Conservation (phyloP, 2,797 vertebrate genomes). For the Tapirus indicus region DNA sequence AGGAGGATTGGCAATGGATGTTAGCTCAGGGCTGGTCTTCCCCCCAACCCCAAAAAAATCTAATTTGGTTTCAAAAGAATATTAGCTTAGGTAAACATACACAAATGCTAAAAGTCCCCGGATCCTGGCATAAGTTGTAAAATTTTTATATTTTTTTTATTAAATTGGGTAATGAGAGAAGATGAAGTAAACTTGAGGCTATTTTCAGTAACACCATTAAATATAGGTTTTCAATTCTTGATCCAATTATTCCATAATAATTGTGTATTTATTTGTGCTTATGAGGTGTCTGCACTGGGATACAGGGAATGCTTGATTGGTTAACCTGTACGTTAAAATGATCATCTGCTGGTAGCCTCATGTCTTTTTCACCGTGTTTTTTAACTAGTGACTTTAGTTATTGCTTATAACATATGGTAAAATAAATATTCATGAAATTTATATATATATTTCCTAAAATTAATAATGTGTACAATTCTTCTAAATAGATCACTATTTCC, state of each 20-base stretch:
- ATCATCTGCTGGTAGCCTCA: slow-evolving; percentile 86
- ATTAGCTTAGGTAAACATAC: not conserved
- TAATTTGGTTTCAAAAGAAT: slow-evolving; percentile 8
- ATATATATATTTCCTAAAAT: not conserved
- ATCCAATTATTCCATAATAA: not conserved
- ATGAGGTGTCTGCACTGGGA: slow-evolving; percentile 38
- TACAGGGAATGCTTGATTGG: not conserved
- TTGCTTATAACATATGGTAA: slow-evolving; percentile 55
- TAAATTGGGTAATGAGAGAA: not conserved
- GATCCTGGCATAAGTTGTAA: not conserved
- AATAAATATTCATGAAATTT: slow-evolving; percentile 50
- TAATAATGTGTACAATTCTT: slow-evolving; percentile 39
- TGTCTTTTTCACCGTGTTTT: slow-evolving; percentile 68
- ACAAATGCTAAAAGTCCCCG: not conserved
- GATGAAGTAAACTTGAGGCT: not conserved
- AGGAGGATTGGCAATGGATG: too few relatives aligned
- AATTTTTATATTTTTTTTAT: slow-evolving; percentile 28
- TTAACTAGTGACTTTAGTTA: slow-evolving; percentile 49
- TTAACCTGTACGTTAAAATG: slow-evolving; percentile 64
- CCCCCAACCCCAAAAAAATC: not conserved
- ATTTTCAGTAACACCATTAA: not conserved
- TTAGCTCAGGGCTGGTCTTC: too few relatives aligned
- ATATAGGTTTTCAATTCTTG: not conserved
- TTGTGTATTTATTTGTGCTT: slow-evolving; percentile 42
- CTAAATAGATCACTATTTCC: slow-evolving; percentile 52